phyloP scores from a whole-genome alignment of 2,888 invertebrate species.

The Diaperis boleti region DNA sequence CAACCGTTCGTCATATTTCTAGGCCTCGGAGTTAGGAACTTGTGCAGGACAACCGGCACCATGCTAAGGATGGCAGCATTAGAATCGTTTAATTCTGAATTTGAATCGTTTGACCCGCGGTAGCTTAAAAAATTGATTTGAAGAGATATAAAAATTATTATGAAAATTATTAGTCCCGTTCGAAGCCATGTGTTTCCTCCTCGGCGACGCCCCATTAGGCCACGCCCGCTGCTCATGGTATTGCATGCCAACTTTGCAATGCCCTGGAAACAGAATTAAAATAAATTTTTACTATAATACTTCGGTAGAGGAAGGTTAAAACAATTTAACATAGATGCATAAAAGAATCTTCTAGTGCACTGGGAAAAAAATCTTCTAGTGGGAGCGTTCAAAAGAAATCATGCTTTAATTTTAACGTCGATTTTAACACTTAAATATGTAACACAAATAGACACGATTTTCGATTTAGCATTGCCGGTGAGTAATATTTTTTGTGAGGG shows the following conservation, averaged over 20 bases:
- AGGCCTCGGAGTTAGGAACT: conserved; percentile 78
- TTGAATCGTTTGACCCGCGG: conserved; percentile 62
- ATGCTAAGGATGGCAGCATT: conserved; percentile 82
- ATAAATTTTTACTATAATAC: neutral
- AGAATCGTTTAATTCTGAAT: conserved; percentile 76
- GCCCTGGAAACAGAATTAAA: conserved; percentile 13
- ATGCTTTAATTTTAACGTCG: too few species aligned
- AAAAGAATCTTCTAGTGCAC: too few species aligned
- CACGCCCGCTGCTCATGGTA: conserved; percentile 63
- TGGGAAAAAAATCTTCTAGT: neutral
- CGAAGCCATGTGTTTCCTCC: conserved; percentile 62
- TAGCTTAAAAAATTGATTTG: conserved; percentile 73
- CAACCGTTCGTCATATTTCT: conserved; percentile 68
- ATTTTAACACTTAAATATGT: too few species aligned
- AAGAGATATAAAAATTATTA: conserved; percentile 73
- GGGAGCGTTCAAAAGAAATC: too few species aligned
- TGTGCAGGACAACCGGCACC: conserved; percentile 85
- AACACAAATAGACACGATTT: too few species aligned
- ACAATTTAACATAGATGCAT: too few species aligned
- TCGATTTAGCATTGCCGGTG: too few species aligned
- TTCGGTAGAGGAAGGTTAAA: too few species aligned
- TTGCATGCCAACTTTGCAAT: conserved; percentile 55
- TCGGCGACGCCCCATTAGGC: conserved; percentile 63
- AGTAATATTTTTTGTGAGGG: too few species aligned
- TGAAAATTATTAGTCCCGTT: conserved; percentile 60